Base-by-base conservation (phyloP, 2,113 vertebrate species). In the Leiothrix lutea region DNA sequence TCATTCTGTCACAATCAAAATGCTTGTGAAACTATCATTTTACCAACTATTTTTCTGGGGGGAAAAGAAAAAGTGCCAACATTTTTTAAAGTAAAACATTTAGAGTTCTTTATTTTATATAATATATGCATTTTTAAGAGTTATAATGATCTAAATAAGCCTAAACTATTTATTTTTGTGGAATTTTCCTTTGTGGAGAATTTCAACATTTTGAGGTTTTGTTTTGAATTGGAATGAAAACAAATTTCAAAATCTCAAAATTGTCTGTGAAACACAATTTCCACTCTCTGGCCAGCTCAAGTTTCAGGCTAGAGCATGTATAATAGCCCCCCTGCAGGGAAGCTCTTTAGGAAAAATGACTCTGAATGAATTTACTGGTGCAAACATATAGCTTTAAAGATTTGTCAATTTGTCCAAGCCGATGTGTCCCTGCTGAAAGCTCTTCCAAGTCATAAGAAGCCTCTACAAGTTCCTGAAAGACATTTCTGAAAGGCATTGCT, bases 191-290 rank as follows among this genome's bases (percentile, higher is more conserved):
- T 92, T 96, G 95, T 88, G 85, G 90, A 90, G 58, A 96, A 97
- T 96, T 97, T 94, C 95, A 96, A 96, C 93, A 97, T 97, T 93
- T 96, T 94, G 94, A 94, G 95, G 93, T 96, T 92, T 93, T 96
- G 93, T 94, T 97, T 87, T 80, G 88, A 94, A 94, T 79, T 93
- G 92, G 93, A 96, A 96, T 86, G 88, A 97, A 97, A 96, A 94
- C 82, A 95, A 97, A 96, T 96, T 96, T 96, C 96, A 96, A 97
- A 97, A 97, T 97, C 91, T 95, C 86, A 95, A 96, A 95, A 94
- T 96, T 11, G 60, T 92, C 93, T 96, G 67, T 94, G 85, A 92
- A 95, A 93, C 90, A 96, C 71, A 95, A 94, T 96, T 96, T 94
- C 93, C 95, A 96, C 95, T 95, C 92, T 90, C 72, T 71, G 60